Base-by-base conservation (phyloP, 2,888 invertebrate species). In the Eubasilissa splendida region DNA sequence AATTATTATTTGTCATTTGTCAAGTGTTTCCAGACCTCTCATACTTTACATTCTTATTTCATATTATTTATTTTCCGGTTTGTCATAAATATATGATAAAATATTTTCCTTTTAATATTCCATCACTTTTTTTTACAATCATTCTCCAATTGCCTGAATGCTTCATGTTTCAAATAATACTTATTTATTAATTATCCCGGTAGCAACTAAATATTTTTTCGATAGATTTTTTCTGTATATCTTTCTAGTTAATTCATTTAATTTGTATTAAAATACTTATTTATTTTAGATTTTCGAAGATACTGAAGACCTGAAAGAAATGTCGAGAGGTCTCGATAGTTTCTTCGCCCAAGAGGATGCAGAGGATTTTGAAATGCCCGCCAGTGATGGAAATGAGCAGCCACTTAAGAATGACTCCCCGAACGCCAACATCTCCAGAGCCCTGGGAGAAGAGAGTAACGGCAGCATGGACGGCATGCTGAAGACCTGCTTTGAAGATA, bases 391-490 rank as follows among this genome's bases (percentile, higher is more conserved):
- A 65, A 56, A 50, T 22, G 50, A 59, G 8, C 66, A 66, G 14
- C 76, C 65, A 7, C 65, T 76, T n/a, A 76, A 80, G n/a, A 78
- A 75, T 58, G 81, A 77, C 31, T 81, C 84, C 9, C 79, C 82
- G 1, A 71, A 65, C 42, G 81, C 79, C 33, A 79, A 82, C 60
- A 76, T 81, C 14, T 76, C 80, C 42, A 33, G 79, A 42, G 71
- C 71, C 14, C 77, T 81, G 12, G 82, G 77, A 14, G 84, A 84
- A 9, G 84, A 82, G 33, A 82, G 82, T 68, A 84, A 84, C 54
- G 83, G 82, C 11, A 82, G 82, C 54, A 82, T 84, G 82, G 84
- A 84, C 56, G 82, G 81, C n/a, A 79, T 82, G 70, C 52, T 83
- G 11, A 82, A 84, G 50, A 80, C 82, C 3, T 84, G 82, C 70